Evolutionary conservation across 2,113 vertebrate genomes (phyloP).

Genomic region (Otis tarda): DNA sequence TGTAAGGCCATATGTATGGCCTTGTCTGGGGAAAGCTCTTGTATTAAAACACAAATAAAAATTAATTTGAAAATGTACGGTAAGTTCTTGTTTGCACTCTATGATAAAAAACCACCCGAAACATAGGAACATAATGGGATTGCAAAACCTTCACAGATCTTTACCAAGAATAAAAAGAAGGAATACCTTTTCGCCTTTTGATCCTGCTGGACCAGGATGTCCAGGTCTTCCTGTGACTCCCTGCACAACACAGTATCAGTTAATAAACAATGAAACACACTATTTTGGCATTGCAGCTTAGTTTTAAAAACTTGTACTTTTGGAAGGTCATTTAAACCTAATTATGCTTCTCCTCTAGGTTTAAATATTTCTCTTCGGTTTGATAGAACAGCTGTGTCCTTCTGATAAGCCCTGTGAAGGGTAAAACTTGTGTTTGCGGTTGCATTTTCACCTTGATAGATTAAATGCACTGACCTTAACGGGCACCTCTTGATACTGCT

Average conservation of each 20-base stretch:
- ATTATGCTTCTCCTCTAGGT: constrained; percentile 39
- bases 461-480: constrained; percentile 47
- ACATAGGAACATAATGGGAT: neutral
- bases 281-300: neutral
- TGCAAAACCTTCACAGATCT: neutral
- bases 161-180: neutral
- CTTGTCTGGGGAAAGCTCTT: neutral
- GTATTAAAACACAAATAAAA: neutral
- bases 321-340: constrained; percentile 45
- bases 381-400: constrained; percentile 35
- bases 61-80: neutral
- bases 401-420: constrained; percentile 53
- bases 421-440: constrained; percentile 28
- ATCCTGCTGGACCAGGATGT: constrained; percentile 74
- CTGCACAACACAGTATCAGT: constrained; percentile 73
- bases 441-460: constrained; percentile 60
- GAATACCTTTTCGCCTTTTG: constrained; percentile 82
- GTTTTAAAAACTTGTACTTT: constrained; percentile 37
- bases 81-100: neutral
- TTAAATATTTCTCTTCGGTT: constrained; percentile 50
- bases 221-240: constrained; percentile 87
- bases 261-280: constrained; percentile 10
- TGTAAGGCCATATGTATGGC: neutral
- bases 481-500: constrained; percentile 36
- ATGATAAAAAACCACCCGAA: neutral